Base-by-base conservation (phyloP, 1,140 invertebrate species). In the Drosophila nigromelanica region DNA sequence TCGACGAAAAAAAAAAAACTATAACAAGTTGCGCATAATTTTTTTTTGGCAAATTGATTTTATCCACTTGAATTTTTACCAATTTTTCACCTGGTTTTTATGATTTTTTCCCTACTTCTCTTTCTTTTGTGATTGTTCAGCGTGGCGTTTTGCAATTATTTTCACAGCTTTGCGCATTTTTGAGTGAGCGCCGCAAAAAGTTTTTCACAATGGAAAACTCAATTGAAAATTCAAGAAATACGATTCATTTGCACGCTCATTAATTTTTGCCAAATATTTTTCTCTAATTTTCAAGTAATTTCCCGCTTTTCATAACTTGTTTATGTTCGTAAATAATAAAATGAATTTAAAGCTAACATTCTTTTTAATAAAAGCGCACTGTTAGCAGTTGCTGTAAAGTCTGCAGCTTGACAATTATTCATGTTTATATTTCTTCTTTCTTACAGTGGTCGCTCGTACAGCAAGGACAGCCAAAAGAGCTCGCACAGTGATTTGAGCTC, bases 391-490 rank as follows among this genome's bases (percentile, higher is more conserved):
- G n/a, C n/a, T n/a, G n/a, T n/a, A n/a, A n/a, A n/a, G n/a, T n/a
- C n/a, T n/a, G n/a, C n/a, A n/a, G n/a, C n/a, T n/a, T n/a, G n/a
- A 18, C 18, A 12, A 24, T 68, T 55, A 24, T 18, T 73, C 43
- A 81, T 59, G 5, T 4, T 6, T 54, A 5, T 35, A 3, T 50
- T 18, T 35, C n/a, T 1, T 21, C 43, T 62, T 33, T 27, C 3
- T 83, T 91, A 40, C 86, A 92, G 91, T 66, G 90, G 90, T 51
- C 91, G 87, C 60, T 90, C 91, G 11, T 91, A 90, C 51, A 92
- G 89, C 64, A 92, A 92, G 75, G 91, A 92, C 67, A 91, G 82
- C 70, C 91, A 92, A 61, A 90, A 91, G 70, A 91, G 91, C 61
- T 92, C 91, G n/a, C 86, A 92, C 52, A 92, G 82, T 50, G 91